Conservation (phyloP, 2,888 invertebrate genomes). For the Brachycybe producta region DNA sequence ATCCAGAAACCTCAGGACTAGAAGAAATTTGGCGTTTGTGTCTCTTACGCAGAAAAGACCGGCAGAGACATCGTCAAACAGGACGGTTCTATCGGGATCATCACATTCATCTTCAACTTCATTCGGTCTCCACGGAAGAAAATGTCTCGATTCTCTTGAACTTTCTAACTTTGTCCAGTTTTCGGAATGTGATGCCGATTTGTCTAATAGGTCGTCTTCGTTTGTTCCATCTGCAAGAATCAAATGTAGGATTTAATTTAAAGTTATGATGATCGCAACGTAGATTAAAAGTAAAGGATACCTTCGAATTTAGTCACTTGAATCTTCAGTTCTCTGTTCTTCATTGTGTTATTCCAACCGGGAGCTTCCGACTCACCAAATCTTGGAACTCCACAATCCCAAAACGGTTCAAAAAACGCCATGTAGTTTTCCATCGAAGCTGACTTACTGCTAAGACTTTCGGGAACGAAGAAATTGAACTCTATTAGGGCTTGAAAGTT, state of each 20-base stretch:
- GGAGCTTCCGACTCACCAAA: constrained; percentile 32
- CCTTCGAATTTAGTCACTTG: no score
- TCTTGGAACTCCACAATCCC: constrained; percentile 34
- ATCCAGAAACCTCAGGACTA: constrained; percentile 26
- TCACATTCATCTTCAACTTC: constrained; percentile 30
- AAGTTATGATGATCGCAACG: no score
- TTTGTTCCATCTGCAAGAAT: constrained; percentile 14
- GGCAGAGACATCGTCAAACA: constrained; percentile 33
- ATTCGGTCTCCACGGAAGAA: constrained; percentile 31
- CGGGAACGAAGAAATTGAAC: constrained; percentile 34
- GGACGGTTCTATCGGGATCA: constrained; percentile 33
- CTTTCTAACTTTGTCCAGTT: constrained; percentile 33
- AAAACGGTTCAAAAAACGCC: constrained; percentile 34
- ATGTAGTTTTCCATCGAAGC: constrained; percentile 25
- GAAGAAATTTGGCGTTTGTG: constrained; percentile 19
- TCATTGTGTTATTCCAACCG: constrained; percentile 32
- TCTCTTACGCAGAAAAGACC: constrained; percentile 9
- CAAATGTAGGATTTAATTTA: no score
- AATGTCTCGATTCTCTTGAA: constrained; percentile 29
- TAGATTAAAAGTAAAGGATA: no score
- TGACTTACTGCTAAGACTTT: constrained; percentile 13
- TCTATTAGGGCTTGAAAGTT: constrained; percentile 36
- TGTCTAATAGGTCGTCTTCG: constrained; percentile 24
- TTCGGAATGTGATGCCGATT: constrained; percentile 15
- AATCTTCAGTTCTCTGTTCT: constrained; percentile 8